Evolutionary conservation across 2,888 invertebrate species (phyloP).

Genomic region (Aricia artaxerxes): DNA sequence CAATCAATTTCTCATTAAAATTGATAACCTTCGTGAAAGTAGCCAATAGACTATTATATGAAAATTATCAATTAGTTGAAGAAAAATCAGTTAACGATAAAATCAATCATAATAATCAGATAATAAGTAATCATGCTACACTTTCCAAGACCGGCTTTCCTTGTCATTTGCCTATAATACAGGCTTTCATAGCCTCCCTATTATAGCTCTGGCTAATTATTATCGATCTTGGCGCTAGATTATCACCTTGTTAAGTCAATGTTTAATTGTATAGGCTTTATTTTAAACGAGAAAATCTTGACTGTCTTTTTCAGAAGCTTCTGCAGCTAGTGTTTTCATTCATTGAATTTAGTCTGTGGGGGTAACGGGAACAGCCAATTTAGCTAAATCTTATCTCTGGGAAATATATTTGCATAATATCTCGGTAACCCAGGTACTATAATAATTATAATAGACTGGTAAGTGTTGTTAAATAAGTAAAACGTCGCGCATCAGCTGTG

Average conservation of each 20-base stretch:
- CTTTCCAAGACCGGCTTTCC: background rate
- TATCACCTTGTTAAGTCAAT: background rate
- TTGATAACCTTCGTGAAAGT: background rate
- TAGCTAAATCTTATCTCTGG: too few species aligned
- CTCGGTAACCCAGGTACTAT: too few species aligned
- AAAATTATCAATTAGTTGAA: background rate
- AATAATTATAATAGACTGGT: too few species aligned
- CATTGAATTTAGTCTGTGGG: too few species aligned
- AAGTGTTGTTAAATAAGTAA: too few species aligned
- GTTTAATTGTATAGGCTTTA: background rate
- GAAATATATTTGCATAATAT: too few species aligned
- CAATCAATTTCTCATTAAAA: conserved; percentile 3
- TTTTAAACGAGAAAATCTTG: too few species aligned
- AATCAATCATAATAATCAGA: background rate
- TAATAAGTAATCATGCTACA: background rate
- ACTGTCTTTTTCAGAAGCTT: too few species aligned
- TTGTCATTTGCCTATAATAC: background rate
- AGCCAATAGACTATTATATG: background rate
- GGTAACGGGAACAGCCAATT: too few species aligned
- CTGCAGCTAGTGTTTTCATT: too few species aligned
- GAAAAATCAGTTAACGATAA: background rate
- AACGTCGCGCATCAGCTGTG: too few species aligned
- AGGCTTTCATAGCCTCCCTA: background rate
- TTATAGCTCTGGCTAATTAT: background rate
- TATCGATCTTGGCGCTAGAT: background rate